Base-by-base conservation (phyloP, 2,113 vertebrate genomes). In the Platycercus adscitus region DNA sequence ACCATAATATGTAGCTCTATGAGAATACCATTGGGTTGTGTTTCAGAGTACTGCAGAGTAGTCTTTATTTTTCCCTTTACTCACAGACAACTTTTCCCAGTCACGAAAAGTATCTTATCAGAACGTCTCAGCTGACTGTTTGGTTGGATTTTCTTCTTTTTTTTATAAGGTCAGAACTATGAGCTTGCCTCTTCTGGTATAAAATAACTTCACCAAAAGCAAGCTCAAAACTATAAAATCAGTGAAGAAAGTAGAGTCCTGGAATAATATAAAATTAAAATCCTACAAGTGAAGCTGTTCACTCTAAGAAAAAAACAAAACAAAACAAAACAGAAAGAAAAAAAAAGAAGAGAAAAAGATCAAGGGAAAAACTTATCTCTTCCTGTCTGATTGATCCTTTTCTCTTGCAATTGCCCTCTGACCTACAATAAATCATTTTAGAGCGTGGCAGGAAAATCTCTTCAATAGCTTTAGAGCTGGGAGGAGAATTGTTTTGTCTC, bases 281-380 rank as follows among this genome's bases (percentile, higher is more conserved):
- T 63, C 24, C 20, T 71, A 47, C n/a, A 49, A 77, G 39, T 75
- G 25, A 86, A 78, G 33, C 53, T 70, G 29, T 47, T 83, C 35
- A 33, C 14, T 53, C 19, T 4, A 25, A 43, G 14, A 16, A 10
- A 39, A 39, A 39, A 43, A 43, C 16, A 39, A 43, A 16, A 43
- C 13, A 13, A 47, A 16, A 43, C 7, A 43, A 55, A 64, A 53
- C n/a, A n/a, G n/a, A 77, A 35, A 63, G 52, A 56, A 39, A 44
- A 37, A 53, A 44, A 26, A 44, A 7, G 6, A 39, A 41, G 2
- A 75, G 64, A 37, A 10, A 61, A 81, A 94, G 86, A 95, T 95
- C 91, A 97, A 96, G 88, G 92, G 75, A 50, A 90, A 94, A 95
- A 83, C 80, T 93, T 95, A 91, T 96, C 91, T 96, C 64, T 94